These are phyloP conservation scores for Agonopterix heracliana DNA, from an alignment of 2,888 invertebrate species.

Conservation along the genomic window DNA sequence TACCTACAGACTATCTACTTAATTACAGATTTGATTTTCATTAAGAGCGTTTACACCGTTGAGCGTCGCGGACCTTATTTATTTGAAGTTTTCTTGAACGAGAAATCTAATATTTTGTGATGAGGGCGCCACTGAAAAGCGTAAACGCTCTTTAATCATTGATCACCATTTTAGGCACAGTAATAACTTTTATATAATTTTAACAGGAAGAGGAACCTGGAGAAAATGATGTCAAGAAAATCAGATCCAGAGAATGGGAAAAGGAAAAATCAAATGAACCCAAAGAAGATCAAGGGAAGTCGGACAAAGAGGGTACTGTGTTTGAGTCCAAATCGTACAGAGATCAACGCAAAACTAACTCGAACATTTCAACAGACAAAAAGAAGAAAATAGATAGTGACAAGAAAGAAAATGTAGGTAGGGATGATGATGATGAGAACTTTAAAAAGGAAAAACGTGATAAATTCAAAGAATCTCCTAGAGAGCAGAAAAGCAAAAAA, in stretches of 20 bases:
- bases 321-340: slow-evolving; percentile 63
- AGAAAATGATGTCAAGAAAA: slow-evolving; percentile 65
- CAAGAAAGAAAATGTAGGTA: slow-evolving; percentile 53
- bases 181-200: too few relatives aligned
- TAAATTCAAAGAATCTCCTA: slow-evolving; percentile 61
- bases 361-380: slow-evolving; percentile 54
- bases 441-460: slow-evolving; percentile 54
- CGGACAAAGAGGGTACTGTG: slow-evolving; percentile 51
- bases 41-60: too few relatives aligned
- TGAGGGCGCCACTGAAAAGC: too few relatives aligned
- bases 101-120: too few relatives aligned
- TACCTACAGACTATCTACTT: too few relatives aligned
- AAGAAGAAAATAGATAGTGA: slow-evolving; percentile 64
- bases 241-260: slow-evolving; percentile 67
- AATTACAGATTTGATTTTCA: too few relatives aligned
- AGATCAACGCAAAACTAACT: slow-evolving; percentile 52
- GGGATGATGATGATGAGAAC: slow-evolving; percentile 64
- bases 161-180: too few relatives aligned
- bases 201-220: slow-evolving; percentile 58
- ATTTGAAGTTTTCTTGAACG: too few relatives aligned
- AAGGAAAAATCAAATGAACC: slow-evolving; percentile 50
- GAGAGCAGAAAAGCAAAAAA: slow-evolving; percentile 65
- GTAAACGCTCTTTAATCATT: too few relatives aligned
- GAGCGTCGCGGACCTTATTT: too few relatives aligned
- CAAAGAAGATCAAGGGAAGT: slow-evolving; percentile 50